Base-by-base conservation (phyloP, 2,113 vertebrate genomes). In the Oenanthe melanoleuca region DNA sequence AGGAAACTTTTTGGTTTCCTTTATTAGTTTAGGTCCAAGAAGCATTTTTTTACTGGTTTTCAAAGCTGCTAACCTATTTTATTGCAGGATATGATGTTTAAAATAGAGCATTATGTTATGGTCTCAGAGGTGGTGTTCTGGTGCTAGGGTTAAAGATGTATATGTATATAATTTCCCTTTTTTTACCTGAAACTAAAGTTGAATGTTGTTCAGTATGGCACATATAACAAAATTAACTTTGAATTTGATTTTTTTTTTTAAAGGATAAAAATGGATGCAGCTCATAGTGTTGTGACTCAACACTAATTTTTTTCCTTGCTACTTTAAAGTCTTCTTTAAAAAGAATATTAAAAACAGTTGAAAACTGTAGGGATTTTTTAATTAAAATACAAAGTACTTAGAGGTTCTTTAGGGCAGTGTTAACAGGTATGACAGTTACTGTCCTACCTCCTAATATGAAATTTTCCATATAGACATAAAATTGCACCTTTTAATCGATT, bases 51-150 rank as follows among this genome's bases (percentile, higher is more conserved):
- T 52, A 90, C 86, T 86, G 66, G 89, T 95, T 97, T 97, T 95
- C 95, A 97, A 96, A 98, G 96, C 97, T 98, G 97, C 97, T 98
- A 97, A 97, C 95, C 92, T 96, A 91, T 97, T 98, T 97, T 95
- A 96, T 96, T 94, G 94, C 84, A 97, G 93, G 93, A 97, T 95
- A 91, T 66, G 73, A 92, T 96, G 92, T 97, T 97, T 94, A 89
- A 98, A 95, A 91, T 95, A 96, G 8, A 97, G 92, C 96, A 97
- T 97, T 98, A 96, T 96, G 91, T 97, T 91, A 94, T 94, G 85
- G 97, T 96, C 92, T 97, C 92, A 95, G 63, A 95, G 82, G 90
- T 96, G 88, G 97, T 97, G 86, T 98, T 89, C 96, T 88, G 95
- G 95, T 97, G 97, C 95, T 97, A 97, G 97, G 93, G 80, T 96